Conservation (phyloP, 2,113 vertebrate genomes). For the Hydrolagus affinis region DNA sequence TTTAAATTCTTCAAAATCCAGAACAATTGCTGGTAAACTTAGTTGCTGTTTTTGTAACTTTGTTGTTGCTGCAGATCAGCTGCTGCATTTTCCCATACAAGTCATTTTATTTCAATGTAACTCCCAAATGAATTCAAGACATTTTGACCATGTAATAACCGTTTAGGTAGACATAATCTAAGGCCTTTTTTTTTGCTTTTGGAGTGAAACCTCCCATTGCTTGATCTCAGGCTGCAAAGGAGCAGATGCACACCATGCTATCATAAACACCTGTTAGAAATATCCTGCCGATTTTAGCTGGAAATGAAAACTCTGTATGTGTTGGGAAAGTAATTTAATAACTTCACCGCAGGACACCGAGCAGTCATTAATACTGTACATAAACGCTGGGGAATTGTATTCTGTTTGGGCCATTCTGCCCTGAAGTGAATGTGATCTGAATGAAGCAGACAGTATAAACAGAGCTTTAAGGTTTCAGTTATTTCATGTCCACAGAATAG, state of each 20-base stretch:
- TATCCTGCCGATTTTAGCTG: not conserved
- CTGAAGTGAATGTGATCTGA: not conserved
- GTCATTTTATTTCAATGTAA: too few relatives aligned
- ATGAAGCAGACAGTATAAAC: too few relatives aligned
- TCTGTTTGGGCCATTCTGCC: not conserved
- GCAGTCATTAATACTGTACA: not conserved
- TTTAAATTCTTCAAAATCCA: too few relatives aligned
- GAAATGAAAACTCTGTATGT: slow-evolving; percentile 1
- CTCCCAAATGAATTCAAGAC: too few relatives aligned
- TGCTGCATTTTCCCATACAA: too few relatives aligned
- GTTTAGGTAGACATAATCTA: too few relatives aligned
- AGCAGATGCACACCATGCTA: not conserved
- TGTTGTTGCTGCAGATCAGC: too few relatives aligned
- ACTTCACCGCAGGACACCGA: not conserved
- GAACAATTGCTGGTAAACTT: too few relatives aligned
- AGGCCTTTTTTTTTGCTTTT: not conserved
- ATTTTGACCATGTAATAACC: too few relatives aligned
- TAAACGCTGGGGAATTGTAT: not conserved
- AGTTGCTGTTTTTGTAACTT: too few relatives aligned
- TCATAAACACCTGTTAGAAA: not conserved
- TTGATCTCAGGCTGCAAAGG: not conserved
- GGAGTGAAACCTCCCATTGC: not conserved
- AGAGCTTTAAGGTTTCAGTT: not conserved
- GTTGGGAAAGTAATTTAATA: not conserved
- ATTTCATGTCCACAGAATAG: not conserved